These are phyloP conservation scores for Ennomos quercinarius DNA, from an alignment of 2,888 invertebrate species.

Conservation along the genomic window DNA sequence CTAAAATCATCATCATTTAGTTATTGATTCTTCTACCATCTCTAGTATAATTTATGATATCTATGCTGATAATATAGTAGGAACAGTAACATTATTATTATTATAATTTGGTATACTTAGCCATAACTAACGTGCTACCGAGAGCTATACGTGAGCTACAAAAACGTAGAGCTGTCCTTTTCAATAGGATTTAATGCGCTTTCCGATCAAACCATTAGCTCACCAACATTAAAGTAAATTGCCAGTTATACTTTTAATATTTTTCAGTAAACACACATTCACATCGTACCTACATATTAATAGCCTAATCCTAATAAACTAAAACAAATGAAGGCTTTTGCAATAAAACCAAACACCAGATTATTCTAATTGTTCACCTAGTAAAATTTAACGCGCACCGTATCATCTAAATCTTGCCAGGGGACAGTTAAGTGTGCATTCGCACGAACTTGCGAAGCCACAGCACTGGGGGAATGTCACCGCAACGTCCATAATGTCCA, in stretches of 20 bases:
- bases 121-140: too few relatives aligned
- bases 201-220: too few relatives aligned
- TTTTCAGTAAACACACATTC: neutral
- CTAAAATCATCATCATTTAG: too few relatives aligned
- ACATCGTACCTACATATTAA: neutral
- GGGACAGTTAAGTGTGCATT: slow-evolving; percentile 66
- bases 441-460: slow-evolving; percentile 70
- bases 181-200: too few relatives aligned
- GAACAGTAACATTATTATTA: too few relatives aligned
- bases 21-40: too few relatives aligned
- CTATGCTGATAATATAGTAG: too few relatives aligned
- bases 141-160: too few relatives aligned
- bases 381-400: slow-evolving; percentile 40
- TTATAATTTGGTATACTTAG: too few relatives aligned
- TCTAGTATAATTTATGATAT: too few relatives aligned
- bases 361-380: slow-evolving; percentile 41
- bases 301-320: neutral
- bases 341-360: slow-evolving; percentile 24
- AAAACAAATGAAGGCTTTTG: slow-evolving; percentile 26
- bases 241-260: slow-evolving; percentile 19
- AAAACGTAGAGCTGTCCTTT: too few relatives aligned
- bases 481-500: slow-evolving; percentile 26
- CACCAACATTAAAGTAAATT: too few relatives aligned
- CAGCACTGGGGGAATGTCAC: slow-evolving; percentile 60
- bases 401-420: slow-evolving; percentile 68